Percentiles rank a stretch among this genome's conserved stretches.
These are phyloP conservation scores for Diplodus sargus DNA, from an alignment of 2,797 vertebrate genomes.

Conservation along the genomic window DNA sequence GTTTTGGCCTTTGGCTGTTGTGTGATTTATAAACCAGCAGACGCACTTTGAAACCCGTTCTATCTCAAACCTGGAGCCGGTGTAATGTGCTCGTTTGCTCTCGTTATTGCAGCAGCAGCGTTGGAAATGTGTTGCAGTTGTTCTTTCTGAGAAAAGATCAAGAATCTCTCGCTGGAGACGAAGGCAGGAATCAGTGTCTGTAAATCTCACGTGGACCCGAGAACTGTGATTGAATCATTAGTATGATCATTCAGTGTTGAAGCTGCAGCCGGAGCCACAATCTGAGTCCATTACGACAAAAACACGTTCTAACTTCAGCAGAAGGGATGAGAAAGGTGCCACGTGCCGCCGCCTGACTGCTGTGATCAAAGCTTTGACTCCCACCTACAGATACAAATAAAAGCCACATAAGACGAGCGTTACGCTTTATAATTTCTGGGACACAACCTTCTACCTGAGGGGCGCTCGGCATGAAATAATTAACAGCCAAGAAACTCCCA, in stretches of 20 bases:
- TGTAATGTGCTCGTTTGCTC: background rate
- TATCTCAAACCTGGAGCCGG: background rate
- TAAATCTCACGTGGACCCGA: conserved; percentile 18
- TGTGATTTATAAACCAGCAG: conserved; percentile 31
- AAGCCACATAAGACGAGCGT: background rate
- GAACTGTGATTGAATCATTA: conserved; percentile 25
- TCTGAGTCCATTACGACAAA: conserved; percentile 21
- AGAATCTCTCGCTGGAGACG: conserved; percentile 47
- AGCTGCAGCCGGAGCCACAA: background rate
- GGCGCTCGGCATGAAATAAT: conserved; percentile 21
- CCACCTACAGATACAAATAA: background rate
- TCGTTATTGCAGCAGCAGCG: conserved; percentile 3
- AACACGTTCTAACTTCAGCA: background rate
- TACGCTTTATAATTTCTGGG: background rate
- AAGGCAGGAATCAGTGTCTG: conserved; percentile 33
- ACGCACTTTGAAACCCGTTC: conserved; percentile 27
- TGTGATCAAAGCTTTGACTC: conserved; percentile 7
- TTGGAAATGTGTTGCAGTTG: conserved; percentile 18
- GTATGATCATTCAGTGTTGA: background rate
- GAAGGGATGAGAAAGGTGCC: background rate
- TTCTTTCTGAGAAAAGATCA: conserved; percentile 40
- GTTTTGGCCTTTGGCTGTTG: conserved; percentile 38
- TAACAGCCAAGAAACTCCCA: background rate
- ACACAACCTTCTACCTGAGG: conserved; percentile 10
- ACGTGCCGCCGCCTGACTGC: background rate